Conservation (phyloP, 2,113 vertebrate genomes). For the Phasianus colchicus region DNA sequence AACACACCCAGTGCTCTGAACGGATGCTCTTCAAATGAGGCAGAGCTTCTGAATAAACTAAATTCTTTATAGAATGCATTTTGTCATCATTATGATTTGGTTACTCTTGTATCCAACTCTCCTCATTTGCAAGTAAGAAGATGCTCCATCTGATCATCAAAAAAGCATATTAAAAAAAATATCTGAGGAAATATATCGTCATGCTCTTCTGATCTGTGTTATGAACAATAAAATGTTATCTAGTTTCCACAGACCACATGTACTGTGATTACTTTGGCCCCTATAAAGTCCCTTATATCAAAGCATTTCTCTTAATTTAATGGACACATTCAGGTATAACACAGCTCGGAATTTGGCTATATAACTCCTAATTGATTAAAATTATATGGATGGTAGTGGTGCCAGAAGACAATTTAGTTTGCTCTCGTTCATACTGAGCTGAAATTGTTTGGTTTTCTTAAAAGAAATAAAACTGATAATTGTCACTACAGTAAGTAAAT, state of each 20-base stretch:
- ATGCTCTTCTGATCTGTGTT: background rate
- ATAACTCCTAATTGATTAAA: slow-evolving; percentile 47
- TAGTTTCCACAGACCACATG: background rate
- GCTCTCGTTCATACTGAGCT: slow-evolving; percentile 61
- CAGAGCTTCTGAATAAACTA: background rate
- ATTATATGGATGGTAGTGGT: background rate
- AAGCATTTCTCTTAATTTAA: background rate
- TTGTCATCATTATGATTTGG: background rate
- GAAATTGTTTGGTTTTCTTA: slow-evolving; percentile 72
- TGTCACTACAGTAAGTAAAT: slow-evolving; percentile 74
- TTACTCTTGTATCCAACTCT: background rate
- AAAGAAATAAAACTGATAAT: slow-evolving; percentile 74
- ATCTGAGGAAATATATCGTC: background rate
- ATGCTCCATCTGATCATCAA: background rate
- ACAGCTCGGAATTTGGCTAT: background rate
- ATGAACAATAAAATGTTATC: background rate
- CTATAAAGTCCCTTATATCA: background rate
- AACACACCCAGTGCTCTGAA: background rate
- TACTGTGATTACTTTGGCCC: background rate
- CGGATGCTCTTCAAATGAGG: background rate
- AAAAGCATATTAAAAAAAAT: background rate
- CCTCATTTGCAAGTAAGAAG: background rate
- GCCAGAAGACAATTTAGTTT: slow-evolving; percentile 68
- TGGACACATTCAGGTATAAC: background rate
- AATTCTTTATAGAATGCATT: background rate